Percentiles rank a stretch among this genome's conserved stretches.
Evolutionary conservation across 2,113 vertebrate species (phyloP).

Genomic region (Thymallus thymallus): DNA sequence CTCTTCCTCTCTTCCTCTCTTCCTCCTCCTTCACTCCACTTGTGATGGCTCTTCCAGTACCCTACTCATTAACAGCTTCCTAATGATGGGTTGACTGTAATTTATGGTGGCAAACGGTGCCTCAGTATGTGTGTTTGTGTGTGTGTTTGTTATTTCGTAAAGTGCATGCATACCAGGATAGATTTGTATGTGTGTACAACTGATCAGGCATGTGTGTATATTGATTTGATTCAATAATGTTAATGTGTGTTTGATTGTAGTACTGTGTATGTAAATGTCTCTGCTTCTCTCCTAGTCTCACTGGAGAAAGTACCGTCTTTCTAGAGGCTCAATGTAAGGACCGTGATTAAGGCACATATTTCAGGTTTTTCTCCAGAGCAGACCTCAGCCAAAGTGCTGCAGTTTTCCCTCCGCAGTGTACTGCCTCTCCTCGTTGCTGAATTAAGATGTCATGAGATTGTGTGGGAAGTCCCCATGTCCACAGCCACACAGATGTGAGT

Average conservation of each 20-base stretch:
- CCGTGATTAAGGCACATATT: conserved; percentile 53
- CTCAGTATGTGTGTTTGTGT: conserved; percentile 13
- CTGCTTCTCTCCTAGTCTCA: conserved; percentile 41
- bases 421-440: conserved; percentile 25
- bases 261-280: conserved; percentile 16
- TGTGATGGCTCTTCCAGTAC: conserved; percentile 59
- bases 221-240: background rate
- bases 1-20: conserved; percentile 14
- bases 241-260: background rate
- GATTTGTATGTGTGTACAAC: conserved; percentile 52
- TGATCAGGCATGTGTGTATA: conserved; percentile 45
- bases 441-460: conserved; percentile 56
- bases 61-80: conserved; percentile 77
- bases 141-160: conserved; percentile 35
- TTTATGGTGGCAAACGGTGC: conserved; percentile 53
- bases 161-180: conserved; percentile 33
- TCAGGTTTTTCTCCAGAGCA: conserved; percentile 58
- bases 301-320: conserved; percentile 55
- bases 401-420: conserved; percentile 12
- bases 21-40: conserved; percentile 59
- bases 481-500: conserved; percentile 40
- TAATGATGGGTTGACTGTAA: conserved; percentile 70
- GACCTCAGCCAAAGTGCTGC: conserved; percentile 52
- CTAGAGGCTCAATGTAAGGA: conserved; percentile 61
- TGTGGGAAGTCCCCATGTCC: conserved; percentile 63